Base-by-base conservation (phyloP, 2,113 vertebrate genomes). In the Parus major region DNA sequence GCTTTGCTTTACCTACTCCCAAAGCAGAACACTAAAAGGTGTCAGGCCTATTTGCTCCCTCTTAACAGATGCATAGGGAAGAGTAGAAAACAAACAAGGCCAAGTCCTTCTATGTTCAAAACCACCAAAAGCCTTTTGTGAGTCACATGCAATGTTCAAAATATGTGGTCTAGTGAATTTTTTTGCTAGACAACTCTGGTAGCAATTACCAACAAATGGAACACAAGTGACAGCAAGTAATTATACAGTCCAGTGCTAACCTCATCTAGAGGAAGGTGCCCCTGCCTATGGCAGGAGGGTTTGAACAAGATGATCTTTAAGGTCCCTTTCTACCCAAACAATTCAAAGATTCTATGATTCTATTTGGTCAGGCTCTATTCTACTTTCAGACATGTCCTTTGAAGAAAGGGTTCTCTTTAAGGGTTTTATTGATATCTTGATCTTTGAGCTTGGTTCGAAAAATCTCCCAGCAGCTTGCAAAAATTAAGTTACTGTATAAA, bases 161-260 rank as follows among this genome's bases (percentile, higher is more conserved):
- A 73, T 14, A 73, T 1, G 41, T 46, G 9, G 4, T 33, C 39
- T 53, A 36, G 49, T 17, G 4, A 18, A 33, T 42, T 59, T 55
- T 52, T 64, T 76, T 56, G 65, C 65, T 13, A 31, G 21, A 33
- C 39, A 84, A 25, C 31, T 47, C 55, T 65, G 10, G 22, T 49
- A 49, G 56, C 64, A 50, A 55, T n/a, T 39, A 15, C 24, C 31
- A n/a, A 49, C 0, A 2, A 90, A 56, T 23, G 49, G 64, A 79
- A 90, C 44, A 25, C 0, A 0, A 60, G 35, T 12, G 3, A 41
- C 23, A 41, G 21, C 0, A 0, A 65, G 19, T 20, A 47, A 59
- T 44, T 15, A 46, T 18, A 49, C 33, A 75, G 46, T 11, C 56
- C 36, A 60, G 64, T 0, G 1, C n/a, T 27, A 50, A 36, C 47